phyloP scores from a whole-genome alignment of 2,113 vertebrate species.

The Nymphicus hollandicus region DNA sequence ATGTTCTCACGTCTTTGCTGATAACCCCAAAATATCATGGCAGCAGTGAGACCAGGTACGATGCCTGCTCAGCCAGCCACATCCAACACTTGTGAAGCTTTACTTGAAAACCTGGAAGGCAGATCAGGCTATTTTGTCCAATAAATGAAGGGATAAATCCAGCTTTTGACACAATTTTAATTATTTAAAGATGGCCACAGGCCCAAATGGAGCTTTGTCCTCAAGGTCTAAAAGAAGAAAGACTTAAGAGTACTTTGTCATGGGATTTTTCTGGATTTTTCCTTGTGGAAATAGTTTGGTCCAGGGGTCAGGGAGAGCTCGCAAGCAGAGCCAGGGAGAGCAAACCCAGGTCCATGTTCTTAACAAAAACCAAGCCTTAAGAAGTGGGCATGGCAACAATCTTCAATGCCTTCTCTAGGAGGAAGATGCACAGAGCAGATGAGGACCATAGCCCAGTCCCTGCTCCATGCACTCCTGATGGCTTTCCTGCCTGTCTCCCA shows the following conservation, averaged over 20 bases:
- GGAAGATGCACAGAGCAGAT: not conserved
- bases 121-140: not conserved
- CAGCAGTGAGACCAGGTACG: not conserved
- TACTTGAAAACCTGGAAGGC: not conserved
- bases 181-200: not conserved
- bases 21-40: not conserved
- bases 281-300: not conserved
- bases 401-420: not conserved
- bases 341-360: not conserved
- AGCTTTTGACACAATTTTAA: not conserved
- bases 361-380: not conserved
- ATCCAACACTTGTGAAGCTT: not conserved
- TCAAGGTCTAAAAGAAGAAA: not conserved
- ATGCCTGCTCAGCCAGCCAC: accelerated
- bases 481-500: not conserved
- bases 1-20: accelerated
- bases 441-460: not conserved
- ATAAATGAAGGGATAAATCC: not conserved
- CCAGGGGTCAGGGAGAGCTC: not conserved
- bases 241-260: not conserved
- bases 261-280: not conserved
- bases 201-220: not conserved
- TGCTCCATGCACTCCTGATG: not conserved
- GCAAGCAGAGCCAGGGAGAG: not conserved
- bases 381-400: accelerated